phyloP scores from a whole-genome alignment of 2,888 invertebrate species.

The Epirrhoe tristata region DNA sequence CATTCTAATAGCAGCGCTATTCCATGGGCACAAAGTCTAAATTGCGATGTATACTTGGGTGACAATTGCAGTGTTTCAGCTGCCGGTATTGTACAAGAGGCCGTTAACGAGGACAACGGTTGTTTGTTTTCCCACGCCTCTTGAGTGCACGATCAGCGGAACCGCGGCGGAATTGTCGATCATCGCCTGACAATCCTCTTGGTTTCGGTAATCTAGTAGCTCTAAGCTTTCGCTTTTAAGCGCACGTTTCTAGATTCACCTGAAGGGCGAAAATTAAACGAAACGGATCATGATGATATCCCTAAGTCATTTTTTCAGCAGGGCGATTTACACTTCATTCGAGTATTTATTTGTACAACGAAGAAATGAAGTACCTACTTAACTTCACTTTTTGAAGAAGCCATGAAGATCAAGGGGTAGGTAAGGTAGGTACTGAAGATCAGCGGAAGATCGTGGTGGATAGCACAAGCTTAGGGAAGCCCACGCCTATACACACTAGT shows the following conservation, averaged over 20 bases:
- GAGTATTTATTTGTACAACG: too few relatives aligned
- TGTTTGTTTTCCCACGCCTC: slow-evolving; percentile 79
- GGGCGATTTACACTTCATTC: too few relatives aligned
- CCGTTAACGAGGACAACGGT: slow-evolving; percentile 68
- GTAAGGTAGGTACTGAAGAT: too few relatives aligned
- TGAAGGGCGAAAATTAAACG: not conserved
- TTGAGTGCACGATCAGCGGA: slow-evolving; percentile 60
- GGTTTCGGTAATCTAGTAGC: slow-evolving; percentile 46
- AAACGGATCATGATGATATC: too few relatives aligned
- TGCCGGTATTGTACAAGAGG: slow-evolving; percentile 56
- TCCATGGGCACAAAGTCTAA: slow-evolving; percentile 40
- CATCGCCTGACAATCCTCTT: slow-evolving; percentile 53
- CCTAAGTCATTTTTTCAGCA: too few relatives aligned
- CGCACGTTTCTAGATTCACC: not conserved
- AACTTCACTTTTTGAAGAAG: too few relatives aligned
- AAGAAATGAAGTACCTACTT: too few relatives aligned
- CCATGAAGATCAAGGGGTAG: too few relatives aligned
- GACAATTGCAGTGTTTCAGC: slow-evolving; percentile 57
- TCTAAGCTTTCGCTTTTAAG: slow-evolving; percentile 1
- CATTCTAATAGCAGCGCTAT: slow-evolving; percentile 37
- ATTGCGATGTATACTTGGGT: slow-evolving; percentile 49
- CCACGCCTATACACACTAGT: too few relatives aligned
- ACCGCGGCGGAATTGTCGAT: slow-evolving; percentile 58
- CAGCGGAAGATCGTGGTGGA: too few relatives aligned
- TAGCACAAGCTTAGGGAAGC: too few relatives aligned